Conservation (phyloP, 2,113 vertebrate species). For the Nesoenas mayeri region DNA sequence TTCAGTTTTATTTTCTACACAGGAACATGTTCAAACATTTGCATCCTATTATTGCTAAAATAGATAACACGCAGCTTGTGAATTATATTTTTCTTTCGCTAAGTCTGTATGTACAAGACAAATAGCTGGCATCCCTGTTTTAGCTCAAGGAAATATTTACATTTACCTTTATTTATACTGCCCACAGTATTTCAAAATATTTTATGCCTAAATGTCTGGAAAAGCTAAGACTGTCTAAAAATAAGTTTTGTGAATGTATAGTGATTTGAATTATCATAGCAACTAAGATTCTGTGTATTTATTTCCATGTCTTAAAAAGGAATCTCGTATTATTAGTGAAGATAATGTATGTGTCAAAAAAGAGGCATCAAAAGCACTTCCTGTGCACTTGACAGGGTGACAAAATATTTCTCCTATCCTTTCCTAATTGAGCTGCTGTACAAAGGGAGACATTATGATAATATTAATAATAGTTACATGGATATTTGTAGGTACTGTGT, state of each 20-base stretch:
- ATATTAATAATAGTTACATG: constrained; percentile 93
- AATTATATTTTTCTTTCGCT: constrained; percentile 29
- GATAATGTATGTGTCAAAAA: constrained; percentile 84
- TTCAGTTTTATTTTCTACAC: neutral
- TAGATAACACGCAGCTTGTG: neutral
- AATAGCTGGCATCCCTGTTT: neutral
- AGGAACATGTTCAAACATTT: neutral
- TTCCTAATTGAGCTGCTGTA: constrained; percentile 88
- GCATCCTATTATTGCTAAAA: constrained; percentile 37
- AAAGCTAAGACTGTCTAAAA: constrained; percentile 34
- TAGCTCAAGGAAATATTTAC: neutral
- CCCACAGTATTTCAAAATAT: constrained; percentile 47
- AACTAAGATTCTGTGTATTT: constrained; percentile 71
- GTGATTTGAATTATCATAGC: constrained; percentile 14
- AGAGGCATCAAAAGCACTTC: constrained; percentile 84
- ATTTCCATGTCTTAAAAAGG: constrained; percentile 70
- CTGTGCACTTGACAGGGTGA: constrained; percentile 92
- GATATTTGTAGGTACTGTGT: constrained; percentile 89
- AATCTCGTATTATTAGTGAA: constrained; percentile 76
- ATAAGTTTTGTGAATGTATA: neutral
- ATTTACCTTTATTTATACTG: constrained; percentile 28
- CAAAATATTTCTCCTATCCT: constrained; percentile 96
- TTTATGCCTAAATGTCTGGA: constrained; percentile 14
- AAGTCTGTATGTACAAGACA: constrained; percentile 13
- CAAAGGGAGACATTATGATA: constrained; percentile 87